Base-by-base conservation (phyloP, 2,888 invertebrate species). In the Cerceris rybyensis region DNA sequence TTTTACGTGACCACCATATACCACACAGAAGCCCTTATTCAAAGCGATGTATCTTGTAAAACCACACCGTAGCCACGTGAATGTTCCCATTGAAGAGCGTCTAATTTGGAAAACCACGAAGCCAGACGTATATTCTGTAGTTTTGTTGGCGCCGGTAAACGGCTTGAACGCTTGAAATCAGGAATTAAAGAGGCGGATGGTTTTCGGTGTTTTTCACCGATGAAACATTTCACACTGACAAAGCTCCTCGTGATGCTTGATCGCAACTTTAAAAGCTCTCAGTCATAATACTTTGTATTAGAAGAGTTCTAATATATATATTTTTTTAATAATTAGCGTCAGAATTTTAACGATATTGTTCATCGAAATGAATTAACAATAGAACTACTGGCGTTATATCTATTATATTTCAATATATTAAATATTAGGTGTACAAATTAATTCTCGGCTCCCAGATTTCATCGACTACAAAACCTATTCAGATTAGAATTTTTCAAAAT, bases 21-120 rank as follows among this genome's bases (percentile, higher is more conserved):
- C 70, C 67, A 63, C 63, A 63, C 54, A 58, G 70, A 65, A 55
- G 58, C 59, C 52, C 58, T n/a, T 16, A 42, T 55, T 57, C 43
- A 43, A 17, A 14, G 57, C 39, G 64, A 50, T 59, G 77, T 65
- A 70, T 70, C 76, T 16, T 63, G 66, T 6, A 43, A 70, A 78
- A 66, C 66, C 63, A 66, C 59, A 66, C 42, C 14, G 28, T 39
- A 66, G 46, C 65, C 69, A 57, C 50, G 57, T 46, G 54, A 70
- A 67, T 70, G 70, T 63, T 66, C 52, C 17, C 66, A 70, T 70
- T 75, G 66, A 75, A 43, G 42, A 50, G 63, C 43, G 39, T 67
- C 54, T 75, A 75, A 78, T 55, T 75, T 75, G 55, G 58, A 70
- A 78, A 70, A 46, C 77, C 76, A 28, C 70, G 46, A 9, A 13